A percentile compares a stretch with the other conserved stretches of the same genome.
Evolutionary conservation across 2,113 vertebrate species (phyloP).

Genomic region (Stegastes partitus): DNA sequence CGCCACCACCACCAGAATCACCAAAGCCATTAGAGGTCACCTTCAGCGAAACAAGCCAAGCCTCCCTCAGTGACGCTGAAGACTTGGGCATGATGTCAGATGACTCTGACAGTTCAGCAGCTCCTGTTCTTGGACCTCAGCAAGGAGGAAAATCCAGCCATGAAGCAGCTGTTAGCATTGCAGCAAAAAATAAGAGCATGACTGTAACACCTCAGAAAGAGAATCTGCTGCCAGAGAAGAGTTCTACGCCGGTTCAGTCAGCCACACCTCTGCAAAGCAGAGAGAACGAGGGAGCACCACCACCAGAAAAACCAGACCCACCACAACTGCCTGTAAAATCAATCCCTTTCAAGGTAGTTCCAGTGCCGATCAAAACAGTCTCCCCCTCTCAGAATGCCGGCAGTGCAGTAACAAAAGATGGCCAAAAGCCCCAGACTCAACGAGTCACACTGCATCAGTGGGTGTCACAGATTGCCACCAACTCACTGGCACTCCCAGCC

Average conservation of each 20-base stretch:
- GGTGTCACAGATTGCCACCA: slow-evolving; percentile 79
- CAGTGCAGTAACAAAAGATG: slow-evolving; percentile 38
- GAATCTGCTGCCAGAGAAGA: slow-evolving; percentile 22
- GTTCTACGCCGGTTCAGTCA: not conserved
- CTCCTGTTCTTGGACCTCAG: not conserved
- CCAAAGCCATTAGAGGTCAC: slow-evolving; percentile 35
- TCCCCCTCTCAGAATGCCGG: slow-evolving; percentile 27
- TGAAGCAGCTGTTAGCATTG: not conserved
- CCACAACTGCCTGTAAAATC: slow-evolving; percentile 55
- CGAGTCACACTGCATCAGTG: slow-evolving; percentile 80
- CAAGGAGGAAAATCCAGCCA: not conserved
- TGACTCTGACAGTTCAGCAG: slow-evolving; percentile 28
- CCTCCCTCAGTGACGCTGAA: slow-evolving; percentile 54
- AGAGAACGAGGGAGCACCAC: not conserved
- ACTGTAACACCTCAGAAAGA: not conserved
- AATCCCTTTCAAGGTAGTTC: slow-evolving; percentile 68
- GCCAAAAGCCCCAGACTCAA: slow-evolving; percentile 67
- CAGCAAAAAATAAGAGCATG: slow-evolving; percentile 40
- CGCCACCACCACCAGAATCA: slow-evolving; percentile 36
- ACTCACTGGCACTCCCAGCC: slow-evolving; percentile 75
- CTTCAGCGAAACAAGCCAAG: slow-evolving; percentile 19
- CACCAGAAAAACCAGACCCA: slow-evolving; percentile 32
- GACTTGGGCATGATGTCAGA: slow-evolving; percentile 67
- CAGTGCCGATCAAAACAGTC: slow-evolving; percentile 42
- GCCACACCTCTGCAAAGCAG: not conserved